Conservation (phyloP, 2,888 invertebrate species). For the Rhagonycha fulva region DNA sequence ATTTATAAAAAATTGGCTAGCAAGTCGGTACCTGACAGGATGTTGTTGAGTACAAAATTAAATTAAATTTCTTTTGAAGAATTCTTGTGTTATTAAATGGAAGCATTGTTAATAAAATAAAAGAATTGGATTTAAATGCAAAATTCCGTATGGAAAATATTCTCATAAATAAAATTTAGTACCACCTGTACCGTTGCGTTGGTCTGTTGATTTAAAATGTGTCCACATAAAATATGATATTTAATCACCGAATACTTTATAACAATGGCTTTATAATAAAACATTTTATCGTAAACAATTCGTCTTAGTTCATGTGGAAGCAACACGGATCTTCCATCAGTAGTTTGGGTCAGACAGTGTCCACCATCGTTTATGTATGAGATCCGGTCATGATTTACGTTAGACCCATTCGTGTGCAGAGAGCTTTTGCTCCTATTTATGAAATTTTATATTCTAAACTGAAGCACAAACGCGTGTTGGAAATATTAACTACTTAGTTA, state of each 20-base stretch:
- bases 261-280: background rate
- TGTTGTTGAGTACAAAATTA: too few species aligned
- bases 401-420: constrained; percentile 10
- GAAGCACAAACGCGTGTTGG: constrained; percentile 17
- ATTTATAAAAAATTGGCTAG: too few species aligned
- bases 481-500: constrained; percentile 21
- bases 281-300: constrained; percentile 32
- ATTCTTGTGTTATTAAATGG: background rate
- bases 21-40: too few species aligned
- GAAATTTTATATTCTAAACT: constrained; percentile 27
- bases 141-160: background rate
- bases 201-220: background rate
- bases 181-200: background rate
- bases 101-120: background rate
- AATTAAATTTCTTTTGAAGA: too few species aligned
- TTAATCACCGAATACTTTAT: background rate
- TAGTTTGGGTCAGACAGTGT: constrained; percentile 35
- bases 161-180: background rate
- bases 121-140: background rate
- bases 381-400: constrained; percentile 43
- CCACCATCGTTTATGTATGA: constrained; percentile 46
- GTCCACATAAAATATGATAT: background rate
- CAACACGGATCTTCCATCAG: constrained; percentile 49
- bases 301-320: constrained; percentile 45
- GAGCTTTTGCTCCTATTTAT: constrained; percentile 33